Evolutionary conservation across 2,888 invertebrate genomes (phyloP).

Genomic region (Eudemis profundana): DNA sequence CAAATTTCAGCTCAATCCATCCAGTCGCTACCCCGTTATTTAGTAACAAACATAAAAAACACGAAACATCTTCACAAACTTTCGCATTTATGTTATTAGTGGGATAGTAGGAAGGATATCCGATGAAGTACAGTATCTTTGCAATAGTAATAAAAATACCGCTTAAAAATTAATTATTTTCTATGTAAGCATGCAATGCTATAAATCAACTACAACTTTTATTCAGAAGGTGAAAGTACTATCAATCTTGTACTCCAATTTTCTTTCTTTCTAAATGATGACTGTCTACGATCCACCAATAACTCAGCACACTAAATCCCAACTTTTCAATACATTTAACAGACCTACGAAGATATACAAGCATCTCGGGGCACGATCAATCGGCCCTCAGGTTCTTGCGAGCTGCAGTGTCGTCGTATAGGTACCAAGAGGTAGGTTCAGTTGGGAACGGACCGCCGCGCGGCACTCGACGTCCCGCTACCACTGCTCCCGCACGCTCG

Average conservation of each 20-base stretch:
- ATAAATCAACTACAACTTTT: too few species aligned
- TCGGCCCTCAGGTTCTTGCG: slow-evolving; percentile 62
- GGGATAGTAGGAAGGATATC: too few species aligned
- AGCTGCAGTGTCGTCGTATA: slow-evolving; percentile 62
- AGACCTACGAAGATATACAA: slow-evolving; percentile 55
- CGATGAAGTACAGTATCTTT: too few species aligned
- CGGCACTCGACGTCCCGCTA: slow-evolving; percentile 71
- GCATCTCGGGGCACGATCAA: slow-evolving; percentile 62
- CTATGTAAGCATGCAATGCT: too few species aligned
- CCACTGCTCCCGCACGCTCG: slow-evolving; percentile 63
- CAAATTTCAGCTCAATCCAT: too few species aligned
- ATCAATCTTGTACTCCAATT: background rate
- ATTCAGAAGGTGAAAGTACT: background rate
- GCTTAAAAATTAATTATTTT: too few species aligned
- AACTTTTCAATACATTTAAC: slow-evolving; percentile 57
- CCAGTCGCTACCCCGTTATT: too few species aligned
- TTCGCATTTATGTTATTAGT: too few species aligned
- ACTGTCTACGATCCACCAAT: slow-evolving; percentile 1
- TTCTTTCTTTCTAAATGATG: background rate
- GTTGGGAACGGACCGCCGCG: slow-evolving; percentile 58
- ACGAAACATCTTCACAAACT: too few species aligned
- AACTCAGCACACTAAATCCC: slow-evolving; percentile 49
- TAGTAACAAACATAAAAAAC: too few species aligned
- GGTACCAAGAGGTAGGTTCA: slow-evolving; percentile 44
- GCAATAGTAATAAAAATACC: too few species aligned